Percentiles rank a stretch among this genome's conserved stretches.
These are phyloP conservation scores for Festucalex cinctus DNA, from an alignment of 2,113 vertebrate species.

Conservation along the genomic window DNA sequence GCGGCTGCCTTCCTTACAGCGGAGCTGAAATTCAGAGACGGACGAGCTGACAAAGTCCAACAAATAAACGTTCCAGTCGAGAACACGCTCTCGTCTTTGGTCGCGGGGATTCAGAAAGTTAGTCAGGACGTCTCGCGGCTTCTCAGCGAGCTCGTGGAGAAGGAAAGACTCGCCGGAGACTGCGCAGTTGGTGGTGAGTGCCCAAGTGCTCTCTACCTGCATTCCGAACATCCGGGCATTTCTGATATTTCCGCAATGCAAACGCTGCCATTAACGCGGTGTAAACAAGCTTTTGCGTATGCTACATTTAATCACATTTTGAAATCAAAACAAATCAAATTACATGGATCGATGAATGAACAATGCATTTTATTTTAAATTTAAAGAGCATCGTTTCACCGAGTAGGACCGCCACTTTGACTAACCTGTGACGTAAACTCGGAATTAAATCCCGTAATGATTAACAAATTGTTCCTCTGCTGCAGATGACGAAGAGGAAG, in stretches of 20 bases:
- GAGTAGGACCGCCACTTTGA: no score
- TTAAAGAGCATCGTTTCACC: no score
- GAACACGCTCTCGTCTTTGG: slow-evolving; percentile 47
- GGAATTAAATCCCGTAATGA: no score
- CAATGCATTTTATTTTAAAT: no score
- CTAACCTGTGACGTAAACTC: no score
- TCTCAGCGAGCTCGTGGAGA: slow-evolving; percentile 60
- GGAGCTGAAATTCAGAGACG: slow-evolving; percentile 53
- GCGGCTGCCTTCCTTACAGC: slow-evolving; percentile 36
- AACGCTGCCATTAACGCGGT: no score
- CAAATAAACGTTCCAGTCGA: slow-evolving; percentile 43
- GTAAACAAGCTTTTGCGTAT: no score
- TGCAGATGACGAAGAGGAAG: slow-evolving; percentile 49
- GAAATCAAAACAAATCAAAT: no score
- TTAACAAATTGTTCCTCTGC: background rate
- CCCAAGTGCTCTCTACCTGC: background rate
- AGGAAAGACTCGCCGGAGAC: slow-evolving; percentile 41
- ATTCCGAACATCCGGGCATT: background rate
- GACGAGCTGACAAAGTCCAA: slow-evolving; percentile 27
- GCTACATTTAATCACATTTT: no score
- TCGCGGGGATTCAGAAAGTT: slow-evolving; percentile 33
- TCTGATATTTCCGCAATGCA: no score
- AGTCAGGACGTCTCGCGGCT: slow-evolving; percentile 42
- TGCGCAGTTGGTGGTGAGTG: background rate
- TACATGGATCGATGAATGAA: no score